Conservation (phyloP, 2,113 vertebrate genomes). For the Nothobranchius kuhntae region DNA sequence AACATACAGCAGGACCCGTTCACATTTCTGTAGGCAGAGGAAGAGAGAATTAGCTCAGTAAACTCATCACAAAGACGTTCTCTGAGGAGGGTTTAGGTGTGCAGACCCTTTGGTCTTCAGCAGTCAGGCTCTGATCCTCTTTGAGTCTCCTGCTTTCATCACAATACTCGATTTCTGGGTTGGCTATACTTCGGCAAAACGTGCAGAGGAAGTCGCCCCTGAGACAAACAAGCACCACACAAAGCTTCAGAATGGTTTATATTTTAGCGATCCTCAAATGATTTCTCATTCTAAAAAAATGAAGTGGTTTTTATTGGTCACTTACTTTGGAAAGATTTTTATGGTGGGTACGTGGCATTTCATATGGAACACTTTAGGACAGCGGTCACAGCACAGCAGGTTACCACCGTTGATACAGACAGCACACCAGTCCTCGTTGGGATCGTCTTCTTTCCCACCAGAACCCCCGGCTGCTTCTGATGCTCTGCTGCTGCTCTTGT, state of each 20-base stretch:
- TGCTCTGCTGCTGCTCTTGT: slow-evolving; percentile 39
- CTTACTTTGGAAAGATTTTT: slow-evolving; percentile 72
- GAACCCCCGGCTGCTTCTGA: slow-evolving; percentile 14
- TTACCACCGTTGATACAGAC: slow-evolving; percentile 97
- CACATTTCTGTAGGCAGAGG: slow-evolving; percentile 86
- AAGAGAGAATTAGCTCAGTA: slow-evolving; percentile 15
- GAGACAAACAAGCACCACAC: slow-evolving; percentile 12
- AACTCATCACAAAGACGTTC: not conserved
- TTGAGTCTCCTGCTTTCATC: slow-evolving; percentile 89
- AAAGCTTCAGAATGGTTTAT: not conserved
- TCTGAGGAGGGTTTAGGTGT: not conserved
- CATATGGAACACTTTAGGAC: slow-evolving; percentile 98
- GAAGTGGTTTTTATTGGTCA: not conserved
- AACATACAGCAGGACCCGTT: slow-evolving; percentile 93
- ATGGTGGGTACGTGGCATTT: slow-evolving; percentile 94
- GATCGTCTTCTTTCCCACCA: slow-evolving; percentile 89
- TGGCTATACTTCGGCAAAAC: slow-evolving; percentile 91
- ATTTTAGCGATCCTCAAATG: too few relatives aligned
- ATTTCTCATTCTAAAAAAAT: not conserved
- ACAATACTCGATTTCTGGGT: slow-evolving; percentile 95
- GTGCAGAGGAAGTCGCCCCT: slow-evolving; percentile 99
- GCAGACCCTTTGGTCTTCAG: slow-evolving; percentile 90
- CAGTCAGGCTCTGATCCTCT: slow-evolving; percentile 84
- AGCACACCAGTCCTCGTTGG: slow-evolving; percentile 98
- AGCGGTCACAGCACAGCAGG: slow-evolving; percentile 94